phyloP scores from a whole-genome alignment of 1,140 invertebrate genomes.

The Sycobia sp. region DNA sequence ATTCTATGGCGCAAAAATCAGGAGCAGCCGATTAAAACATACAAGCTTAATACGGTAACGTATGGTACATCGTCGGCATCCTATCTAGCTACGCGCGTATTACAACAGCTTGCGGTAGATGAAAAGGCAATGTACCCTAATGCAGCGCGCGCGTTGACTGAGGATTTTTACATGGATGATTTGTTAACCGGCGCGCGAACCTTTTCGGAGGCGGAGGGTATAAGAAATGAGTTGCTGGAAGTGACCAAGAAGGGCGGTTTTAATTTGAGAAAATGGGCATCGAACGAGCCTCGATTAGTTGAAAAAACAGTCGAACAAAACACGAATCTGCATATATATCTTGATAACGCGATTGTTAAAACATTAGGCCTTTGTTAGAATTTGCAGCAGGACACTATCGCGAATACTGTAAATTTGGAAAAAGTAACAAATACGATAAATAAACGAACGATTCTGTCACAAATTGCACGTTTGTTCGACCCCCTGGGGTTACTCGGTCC shows the following conservation, averaged over 20 bases:
- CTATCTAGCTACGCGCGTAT: not conserved
- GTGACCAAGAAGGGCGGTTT: not conserved
- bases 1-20: not conserved
- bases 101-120: constrained; percentile 3
- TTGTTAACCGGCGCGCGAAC: too few species aligned
- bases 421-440: not conserved
- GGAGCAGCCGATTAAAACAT: not conserved
- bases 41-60: too few species aligned
- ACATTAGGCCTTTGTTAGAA: too few species aligned
- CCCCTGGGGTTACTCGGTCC: constrained; percentile 9
- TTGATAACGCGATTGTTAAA: not conserved
- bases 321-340: too few species aligned
- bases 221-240: not conserved
- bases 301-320: not conserved
- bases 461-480: constrained; percentile 10
- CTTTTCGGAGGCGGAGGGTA: too few species aligned
- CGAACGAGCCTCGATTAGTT: not conserved
- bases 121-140: not conserved
- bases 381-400: not conserved
- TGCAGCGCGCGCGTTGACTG: constrained; percentile 5
- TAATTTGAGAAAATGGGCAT: too few species aligned
- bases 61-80: too few species aligned
- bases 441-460: too few species aligned
- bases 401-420: not conserved
- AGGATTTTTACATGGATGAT: too few species aligned